phyloP scores from a whole-genome alignment of 1,140 invertebrate species.

The Drosophila mayri region DNA sequence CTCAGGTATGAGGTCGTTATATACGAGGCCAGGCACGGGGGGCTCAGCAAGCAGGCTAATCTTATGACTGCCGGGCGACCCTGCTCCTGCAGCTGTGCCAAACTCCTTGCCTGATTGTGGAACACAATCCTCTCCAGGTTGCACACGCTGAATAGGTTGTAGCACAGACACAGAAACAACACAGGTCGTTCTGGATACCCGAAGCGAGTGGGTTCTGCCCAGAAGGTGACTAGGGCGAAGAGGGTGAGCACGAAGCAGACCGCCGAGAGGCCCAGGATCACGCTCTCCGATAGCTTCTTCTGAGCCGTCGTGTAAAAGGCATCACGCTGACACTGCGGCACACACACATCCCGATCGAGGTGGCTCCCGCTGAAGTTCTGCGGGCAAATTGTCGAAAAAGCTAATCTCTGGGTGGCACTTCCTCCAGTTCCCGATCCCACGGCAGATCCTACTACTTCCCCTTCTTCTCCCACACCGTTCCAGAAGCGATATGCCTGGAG shows the following conservation, averaged over 20 bases:
- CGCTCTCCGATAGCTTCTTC: slow-evolving; percentile 91
- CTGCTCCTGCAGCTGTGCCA: slow-evolving; percentile 86
- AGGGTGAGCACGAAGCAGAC: slow-evolving; percentile 93
- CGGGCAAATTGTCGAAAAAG: slow-evolving; percentile 52
- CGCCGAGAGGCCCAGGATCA: slow-evolving; percentile 94
- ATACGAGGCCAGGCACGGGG: slow-evolving; percentile 94
- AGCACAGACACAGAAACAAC: slow-evolving; percentile 94
- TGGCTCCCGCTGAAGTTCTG: slow-evolving; percentile 75
- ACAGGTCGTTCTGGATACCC: slow-evolving; percentile 94
- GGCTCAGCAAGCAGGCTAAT: slow-evolving; percentile 89
- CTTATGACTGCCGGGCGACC: not conserved
- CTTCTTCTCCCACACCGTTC: slow-evolving; percentile 31
- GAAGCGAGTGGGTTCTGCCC: slow-evolving; percentile 93
- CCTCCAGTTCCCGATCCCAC: not conserved
- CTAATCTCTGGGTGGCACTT: not conserved
- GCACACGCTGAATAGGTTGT: slow-evolving; percentile 90
- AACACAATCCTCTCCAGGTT: slow-evolving; percentile 83
- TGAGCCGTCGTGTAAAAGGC: slow-evolving; percentile 90
- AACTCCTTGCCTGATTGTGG: slow-evolving; percentile 87
- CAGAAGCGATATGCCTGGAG: slow-evolving; percentile 72
- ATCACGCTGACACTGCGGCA: slow-evolving; percentile 89
- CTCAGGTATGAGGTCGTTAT: slow-evolving; percentile 94
- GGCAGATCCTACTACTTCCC: not conserved
- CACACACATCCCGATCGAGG: slow-evolving; percentile 85
- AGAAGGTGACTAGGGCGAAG: slow-evolving; percentile 94